These are phyloP conservation scores for Virgularia gustaviana DNA, from an alignment of 92 coral and sea anemone species.

Conservation along the genomic window DNA sequence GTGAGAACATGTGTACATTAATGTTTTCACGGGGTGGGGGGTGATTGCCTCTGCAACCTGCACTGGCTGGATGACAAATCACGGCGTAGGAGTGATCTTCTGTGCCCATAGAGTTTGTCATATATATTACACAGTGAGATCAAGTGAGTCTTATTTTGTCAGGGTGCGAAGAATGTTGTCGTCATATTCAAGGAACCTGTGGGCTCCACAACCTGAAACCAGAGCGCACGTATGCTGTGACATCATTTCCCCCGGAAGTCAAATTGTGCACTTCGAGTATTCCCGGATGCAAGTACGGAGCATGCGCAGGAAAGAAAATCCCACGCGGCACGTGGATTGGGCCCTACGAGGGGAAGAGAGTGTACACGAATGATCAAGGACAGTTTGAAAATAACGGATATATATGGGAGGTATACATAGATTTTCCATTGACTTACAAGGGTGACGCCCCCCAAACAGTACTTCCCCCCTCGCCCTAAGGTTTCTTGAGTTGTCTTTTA, in stretches of 20 bases:
- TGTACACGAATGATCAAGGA: slow-evolving; percentile 23
- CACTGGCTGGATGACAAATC: too few relatives aligned
- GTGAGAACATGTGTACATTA: too few relatives aligned
- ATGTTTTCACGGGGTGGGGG: too few relatives aligned
- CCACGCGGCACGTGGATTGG: slow-evolving; percentile 90
- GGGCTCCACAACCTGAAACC: slow-evolving; percentile 1
- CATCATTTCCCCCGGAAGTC: slow-evolving; percentile 76
- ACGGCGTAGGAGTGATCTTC: too few relatives aligned
- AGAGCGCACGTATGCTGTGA: slow-evolving; percentile 54
- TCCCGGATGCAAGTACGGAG: slow-evolving; percentile 71
- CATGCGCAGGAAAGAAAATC: slow-evolving; percentile 62
- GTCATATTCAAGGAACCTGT: slow-evolving; percentile 30
- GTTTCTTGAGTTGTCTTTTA: too few relatives aligned
- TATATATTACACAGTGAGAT: background rate
- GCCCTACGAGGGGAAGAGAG: slow-evolving; percentile 68
- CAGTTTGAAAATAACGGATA: slow-evolving; percentile 51
- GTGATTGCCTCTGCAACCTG: too few relatives aligned
- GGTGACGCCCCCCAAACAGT: too few relatives aligned
- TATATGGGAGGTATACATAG: slow-evolving; percentile 97
- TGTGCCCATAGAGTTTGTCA: too few relatives aligned
- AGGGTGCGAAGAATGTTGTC: slow-evolving; percentile 40
- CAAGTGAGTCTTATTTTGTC: background rate
- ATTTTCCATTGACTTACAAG: too few relatives aligned
- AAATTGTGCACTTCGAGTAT: slow-evolving; percentile 71
- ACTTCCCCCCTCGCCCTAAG: too few relatives aligned